A percentile compares a stretch with the other conserved stretches of the same genome.
Conservation (phyloP, 1,140 invertebrate species). For the Caenorhabditis tropicalis region DNA sequence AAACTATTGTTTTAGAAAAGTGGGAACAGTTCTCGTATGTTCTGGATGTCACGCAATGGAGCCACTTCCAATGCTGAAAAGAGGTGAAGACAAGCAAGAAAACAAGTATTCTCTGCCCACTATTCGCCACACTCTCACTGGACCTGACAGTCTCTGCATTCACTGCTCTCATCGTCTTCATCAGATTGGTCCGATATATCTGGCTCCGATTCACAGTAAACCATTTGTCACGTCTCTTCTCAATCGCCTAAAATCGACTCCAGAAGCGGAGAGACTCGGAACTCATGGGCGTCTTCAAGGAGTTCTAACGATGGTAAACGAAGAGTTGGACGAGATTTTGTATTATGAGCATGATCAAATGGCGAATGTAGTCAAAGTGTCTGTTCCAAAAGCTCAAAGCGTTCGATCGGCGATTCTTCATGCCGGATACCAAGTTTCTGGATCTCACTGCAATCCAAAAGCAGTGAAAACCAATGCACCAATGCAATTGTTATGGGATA, state of each 20-base stretch:
- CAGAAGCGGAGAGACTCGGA: slow-evolving; percentile 58
- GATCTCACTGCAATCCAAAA: slow-evolving; percentile 85
- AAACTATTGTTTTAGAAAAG: slow-evolving; percentile 63
- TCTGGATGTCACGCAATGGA: slow-evolving; percentile 63
- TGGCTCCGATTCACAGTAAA: slow-evolving; percentile 82
- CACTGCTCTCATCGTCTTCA: slow-evolving; percentile 72
- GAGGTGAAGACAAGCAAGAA: slow-evolving; percentile 51
- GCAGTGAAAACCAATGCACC: slow-evolving; percentile 95
- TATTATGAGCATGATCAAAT: slow-evolving; percentile 79
- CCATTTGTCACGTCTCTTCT: slow-evolving; percentile 79
- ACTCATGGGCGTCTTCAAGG: slow-evolving; percentile 81
- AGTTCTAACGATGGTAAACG: slow-evolving; percentile 75
- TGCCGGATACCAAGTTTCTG: slow-evolving; percentile 89
- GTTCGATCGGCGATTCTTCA: slow-evolving; percentile 87
- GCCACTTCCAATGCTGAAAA: slow-evolving; percentile 62
- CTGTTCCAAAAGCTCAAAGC: slow-evolving; percentile 59
- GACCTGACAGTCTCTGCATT: slow-evolving; percentile 58
- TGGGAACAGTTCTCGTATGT: slow-evolving; percentile 65
- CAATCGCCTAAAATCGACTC: slow-evolving; percentile 73
- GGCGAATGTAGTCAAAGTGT: slow-evolving; percentile 60
- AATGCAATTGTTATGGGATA: slow-evolving; percentile 82
- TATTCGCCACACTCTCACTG: background rate
- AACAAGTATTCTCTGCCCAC: slow-evolving; percentile 42
- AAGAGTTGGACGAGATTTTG: slow-evolving; percentile 86
- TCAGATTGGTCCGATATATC: slow-evolving; percentile 93